Base-by-base conservation (phyloP, 2,797 vertebrate genomes). In the Kryptopterus vitreolus region DNA sequence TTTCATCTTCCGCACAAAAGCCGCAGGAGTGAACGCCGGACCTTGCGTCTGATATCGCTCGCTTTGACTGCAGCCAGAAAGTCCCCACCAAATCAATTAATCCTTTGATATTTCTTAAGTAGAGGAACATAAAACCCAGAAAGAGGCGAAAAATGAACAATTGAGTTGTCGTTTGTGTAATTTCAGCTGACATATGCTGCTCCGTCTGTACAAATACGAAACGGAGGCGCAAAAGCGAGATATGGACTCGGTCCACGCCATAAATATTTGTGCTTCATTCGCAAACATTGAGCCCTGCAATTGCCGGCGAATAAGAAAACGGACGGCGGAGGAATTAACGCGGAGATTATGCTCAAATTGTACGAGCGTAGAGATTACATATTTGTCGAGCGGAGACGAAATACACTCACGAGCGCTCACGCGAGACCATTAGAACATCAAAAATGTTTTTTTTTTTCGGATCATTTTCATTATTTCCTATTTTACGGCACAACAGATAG, bases 31-130 rank as follows among this genome's bases (percentile, higher is more conserved):
- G 72, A 83, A 82, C 57, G 76, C 74, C 72, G 77, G 83, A 78
- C 78, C 76, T 84, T 81, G 57, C 73, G 68, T 79, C 69, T 81
- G 83, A 82, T 81, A 82, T 62, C 55, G 57, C 81, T 59, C 62
- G 50, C 76, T 33, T 29, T 77, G 78, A 84, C 87, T 91, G 88
- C 88, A 63, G 69, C 78, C 66, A 86, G 86, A 84, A 87, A 87
- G 84, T 87, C 79, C 87, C 78, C 85, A 76, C 61, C 76, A 89
- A 89, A 90, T 88, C 89, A 91, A 88, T 88, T 87, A 88, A 81
- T 81, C 82, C 79, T 86, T 82, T 81, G 76, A 89, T 86, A 76
- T 81, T 79, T 75, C 83, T 71, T 52, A 59, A 62, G 76, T 33
- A 73, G 75, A 72, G 38, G 78, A 79, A 83, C 84, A 74, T 58